phyloP scores from a whole-genome alignment of 2,113 vertebrate species.

The Varanus komodoensis region DNA sequence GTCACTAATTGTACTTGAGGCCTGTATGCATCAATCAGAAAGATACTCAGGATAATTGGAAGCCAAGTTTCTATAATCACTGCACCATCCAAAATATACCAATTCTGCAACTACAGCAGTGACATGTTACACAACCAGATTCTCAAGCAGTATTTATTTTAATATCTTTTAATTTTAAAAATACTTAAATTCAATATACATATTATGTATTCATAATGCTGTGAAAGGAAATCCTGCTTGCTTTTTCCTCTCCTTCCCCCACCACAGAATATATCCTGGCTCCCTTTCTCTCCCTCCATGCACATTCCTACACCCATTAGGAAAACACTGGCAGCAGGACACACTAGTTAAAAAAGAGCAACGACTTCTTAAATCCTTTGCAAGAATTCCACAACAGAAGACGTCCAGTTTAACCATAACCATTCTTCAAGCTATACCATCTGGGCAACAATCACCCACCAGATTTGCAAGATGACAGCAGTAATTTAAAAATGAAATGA shows the following conservation, averaged over 20 bases:
- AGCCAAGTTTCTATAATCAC: conserved; percentile 11
- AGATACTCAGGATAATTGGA: neutral
- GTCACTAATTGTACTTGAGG: neutral
- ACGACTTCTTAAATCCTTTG: neutral
- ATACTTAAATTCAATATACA: conserved; percentile 52
- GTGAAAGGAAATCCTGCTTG: conserved; percentile 51
- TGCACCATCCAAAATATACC: conserved; percentile 12
- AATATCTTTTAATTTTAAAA: neutral
- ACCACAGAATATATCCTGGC: conserved; percentile 40
- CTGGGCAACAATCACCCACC: neutral
- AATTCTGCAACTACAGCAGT: neutral
- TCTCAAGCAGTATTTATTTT: conserved; percentile 2
- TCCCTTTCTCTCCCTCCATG: conserved; percentile 32
- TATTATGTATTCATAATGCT: conserved; percentile 28
- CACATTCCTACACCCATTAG: conserved; percentile 73
- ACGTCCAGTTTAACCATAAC: neutral
- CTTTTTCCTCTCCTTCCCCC: neutral
- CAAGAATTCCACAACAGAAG: neutral
- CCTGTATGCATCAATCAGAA: neutral
- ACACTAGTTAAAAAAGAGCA: conserved; percentile 42
- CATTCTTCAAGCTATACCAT: neutral
- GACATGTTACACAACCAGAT: neutral
- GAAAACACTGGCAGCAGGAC: conserved; percentile 65
- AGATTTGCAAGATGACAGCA: neutral
- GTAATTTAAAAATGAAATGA: neutral